Base-by-base conservation (phyloP, 1,140 invertebrate genomes). In the Heterodera schachtii region DNA sequence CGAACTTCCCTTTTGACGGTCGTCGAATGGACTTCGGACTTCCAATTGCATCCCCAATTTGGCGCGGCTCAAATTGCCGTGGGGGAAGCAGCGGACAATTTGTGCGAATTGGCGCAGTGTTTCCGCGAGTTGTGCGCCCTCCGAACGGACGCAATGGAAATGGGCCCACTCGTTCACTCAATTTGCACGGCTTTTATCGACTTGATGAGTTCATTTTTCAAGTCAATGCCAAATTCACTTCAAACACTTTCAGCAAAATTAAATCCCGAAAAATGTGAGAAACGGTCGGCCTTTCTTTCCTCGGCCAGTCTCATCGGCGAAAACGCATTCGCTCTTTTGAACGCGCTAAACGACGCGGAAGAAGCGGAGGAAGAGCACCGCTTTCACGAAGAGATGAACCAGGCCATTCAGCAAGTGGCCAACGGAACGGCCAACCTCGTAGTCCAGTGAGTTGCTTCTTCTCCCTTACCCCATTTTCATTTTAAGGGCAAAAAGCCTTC, bases 221-320 rank as follows among this genome's bases (percentile, higher is more conserved):
- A 44, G 69, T 66, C 13, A 46, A 82, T 60, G 31, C 19, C 31
- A 43, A 81, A 73, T 70, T 82, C 47, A 73, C 8, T 71, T 52
- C 31, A 44, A 49, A 3, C 2, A 76, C 16, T 73, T 82, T 19
- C 21, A 49, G 79, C 43, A 16, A 82, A 78, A 13, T 11, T 78
- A 46, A 31, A 82, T 11, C 78, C 73, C 44, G 77, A 81, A 19
- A 47, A 60, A 46, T 21, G 49, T 44, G 78, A 69, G 60, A 82
- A 82, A 16, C 79, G 81, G 13, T 79, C 81, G 7, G 43, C 19
- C 21, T 79, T 81, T 31, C 78, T 82, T n/a, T 82, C 80, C 6
- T 49, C 79, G 11, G 81, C 81, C n/a, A 82, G 80, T 80, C 1
- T 73, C 46, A 19, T 82, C 9, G 81, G 81, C 21, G 81, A 82